Percentiles rank a stretch among this genome's conserved stretches.
Conservation (phyloP, 1,140 invertebrate genomes). For the Portunus trituberculatus region DNA sequence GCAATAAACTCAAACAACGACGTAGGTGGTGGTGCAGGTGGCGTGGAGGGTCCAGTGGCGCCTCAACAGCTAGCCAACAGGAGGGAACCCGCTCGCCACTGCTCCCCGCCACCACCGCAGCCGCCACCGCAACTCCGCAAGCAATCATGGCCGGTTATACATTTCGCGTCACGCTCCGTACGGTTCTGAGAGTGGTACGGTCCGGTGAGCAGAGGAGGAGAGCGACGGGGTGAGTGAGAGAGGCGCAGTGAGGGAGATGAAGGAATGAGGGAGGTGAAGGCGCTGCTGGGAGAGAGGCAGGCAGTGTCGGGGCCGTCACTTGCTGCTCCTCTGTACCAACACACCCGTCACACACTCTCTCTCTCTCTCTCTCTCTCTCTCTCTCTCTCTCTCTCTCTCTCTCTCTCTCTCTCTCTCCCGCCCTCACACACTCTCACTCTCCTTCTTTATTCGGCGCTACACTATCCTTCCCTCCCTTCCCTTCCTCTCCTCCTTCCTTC, state of each 20-base stretch:
- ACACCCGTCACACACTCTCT: not conserved
- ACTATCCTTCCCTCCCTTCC: not conserved
- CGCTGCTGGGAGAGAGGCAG: too few species aligned
- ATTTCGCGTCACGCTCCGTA: constrained; percentile 25
- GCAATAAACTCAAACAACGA: not conserved
- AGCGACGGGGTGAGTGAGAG: not conserved
- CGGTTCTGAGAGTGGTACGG: not conserved
- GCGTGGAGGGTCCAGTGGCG: not conserved
- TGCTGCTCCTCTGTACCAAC: not conserved
- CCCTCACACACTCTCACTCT: not conserved
- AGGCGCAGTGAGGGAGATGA: not conserved
- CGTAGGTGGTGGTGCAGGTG: not conserved
- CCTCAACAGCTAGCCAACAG: not conserved
- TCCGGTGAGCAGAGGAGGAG: not conserved
- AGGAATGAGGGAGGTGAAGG: not conserved
- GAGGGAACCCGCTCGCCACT: not conserved
- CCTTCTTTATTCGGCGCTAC: not conserved
- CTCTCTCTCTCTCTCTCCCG: not conserved
- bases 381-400: not conserved
- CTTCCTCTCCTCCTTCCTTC: not conserved
- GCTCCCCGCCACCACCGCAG: not conserved
- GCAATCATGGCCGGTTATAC: not conserved
- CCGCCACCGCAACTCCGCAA: not conserved
- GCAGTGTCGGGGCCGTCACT: not conserved
- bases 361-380: not conserved